Percentiles rank a stretch among this genome's conserved stretches.
Evolutionary conservation across 2,888 invertebrate genomes (phyloP).

Genomic region (Idaea straminata): DNA sequence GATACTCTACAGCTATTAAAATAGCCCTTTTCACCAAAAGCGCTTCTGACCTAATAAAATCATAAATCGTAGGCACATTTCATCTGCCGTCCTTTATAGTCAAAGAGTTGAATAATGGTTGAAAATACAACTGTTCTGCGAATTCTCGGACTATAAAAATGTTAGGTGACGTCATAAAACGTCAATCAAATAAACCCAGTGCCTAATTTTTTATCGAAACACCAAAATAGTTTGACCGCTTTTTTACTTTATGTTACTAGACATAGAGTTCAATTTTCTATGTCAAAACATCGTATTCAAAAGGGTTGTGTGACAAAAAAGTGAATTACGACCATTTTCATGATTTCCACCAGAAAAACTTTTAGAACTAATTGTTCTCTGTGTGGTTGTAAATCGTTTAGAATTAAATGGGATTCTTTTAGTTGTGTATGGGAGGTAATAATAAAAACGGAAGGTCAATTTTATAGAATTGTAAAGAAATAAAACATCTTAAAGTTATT

Average conservation of each 20-base stretch:
- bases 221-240: not conserved
- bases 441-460: slow-evolving; percentile 72
- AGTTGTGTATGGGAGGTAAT: slow-evolving; percentile 27
- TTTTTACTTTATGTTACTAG: slow-evolving; percentile 14
- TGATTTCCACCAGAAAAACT: slow-evolving; percentile 42
- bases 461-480: slow-evolving; percentile 32
- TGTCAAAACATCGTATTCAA: slow-evolving; percentile 22
- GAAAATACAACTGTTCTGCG: slow-evolving; percentile 56
- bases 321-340: slow-evolving; percentile 52
- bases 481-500: not conserved
- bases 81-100: slow-evolving; percentile 1
- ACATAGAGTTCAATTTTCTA: slow-evolving; percentile 22
- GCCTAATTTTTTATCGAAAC: slow-evolving; percentile 13
- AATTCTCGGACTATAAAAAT: slow-evolving; percentile 66
- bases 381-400: slow-evolving; percentile 40
- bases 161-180: slow-evolving; percentile 57
- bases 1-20: not conserved
- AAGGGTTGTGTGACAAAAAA: slow-evolving; percentile 55
- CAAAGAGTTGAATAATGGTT: not conserved
- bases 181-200: slow-evolving; percentile 59
- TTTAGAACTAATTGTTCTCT: slow-evolving; percentile 43
- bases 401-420: slow-evolving; percentile 43
- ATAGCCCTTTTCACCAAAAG: not conserved
- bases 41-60: not conserved
- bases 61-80: not conserved